Base-by-base conservation (phyloP, 2,113 vertebrate genomes). In the Pluvialis apricaria region DNA sequence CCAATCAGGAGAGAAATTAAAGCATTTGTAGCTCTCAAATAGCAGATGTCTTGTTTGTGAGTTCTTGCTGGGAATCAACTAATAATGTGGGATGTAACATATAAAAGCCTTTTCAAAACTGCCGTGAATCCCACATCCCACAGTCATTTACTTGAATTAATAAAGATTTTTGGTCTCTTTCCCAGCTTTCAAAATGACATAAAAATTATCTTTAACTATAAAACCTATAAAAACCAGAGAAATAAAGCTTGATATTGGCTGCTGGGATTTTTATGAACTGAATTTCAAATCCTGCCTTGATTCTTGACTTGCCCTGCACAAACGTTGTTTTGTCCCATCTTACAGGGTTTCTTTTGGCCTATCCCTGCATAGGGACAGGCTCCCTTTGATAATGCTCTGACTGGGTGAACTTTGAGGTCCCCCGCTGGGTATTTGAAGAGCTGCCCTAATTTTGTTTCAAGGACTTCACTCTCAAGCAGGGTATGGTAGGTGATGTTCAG, bases 321-420 rank as follows among this genome's bases (percentile, higher is more conserved):
- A 1, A 3, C 2, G 1, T 22, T 64, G 34, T 36, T 20, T 42
- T 62, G 28, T 34, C 24, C 21, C 55, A 21, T 26, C 26, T 42
- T 8, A 5, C 11, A 7, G 28, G 1, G 20, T 47, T 65, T 49
- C 54, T 66, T 61, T 36, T 14, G 54, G 3, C n/a, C 42, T 15
- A 1, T 38, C 6, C 20, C 9, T 22, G 42, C 42, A 1, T 1
- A 9, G 92, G 11, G 52, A 14, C 15, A 21, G 26, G 2, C 1
- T 1, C 36, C 16, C 31, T 84, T 47, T 52, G 83, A 15, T 38
- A 21, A 32, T 3, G 19, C 31, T 28, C 14, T 15, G 34, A 6
- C 36, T 22, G 15, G 57, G 31, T 8, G 69, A 45, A 4, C 85
- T 28, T 6, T 15, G 73, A 15, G 49, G 31, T 26, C 3, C 64